Evolutionary conservation across 2,113 vertebrate genomes (phyloP).

Genomic region (Phyllostomus discolor): DNA sequence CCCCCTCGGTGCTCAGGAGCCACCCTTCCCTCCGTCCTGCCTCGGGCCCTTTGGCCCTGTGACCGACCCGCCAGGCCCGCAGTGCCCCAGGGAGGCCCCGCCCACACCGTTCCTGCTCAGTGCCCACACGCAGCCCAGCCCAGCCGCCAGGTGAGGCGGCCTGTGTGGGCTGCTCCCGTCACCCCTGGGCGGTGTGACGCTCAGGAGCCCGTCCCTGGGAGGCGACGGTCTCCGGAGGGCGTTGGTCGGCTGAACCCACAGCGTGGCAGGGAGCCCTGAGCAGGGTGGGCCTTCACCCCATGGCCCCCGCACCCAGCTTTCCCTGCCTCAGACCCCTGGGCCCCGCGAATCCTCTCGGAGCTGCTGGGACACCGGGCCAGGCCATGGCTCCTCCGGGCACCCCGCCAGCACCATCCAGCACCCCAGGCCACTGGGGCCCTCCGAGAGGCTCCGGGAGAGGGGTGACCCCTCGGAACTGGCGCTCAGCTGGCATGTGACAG

Average conservation of each 20-base stretch:
- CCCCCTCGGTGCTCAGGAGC: neutral
- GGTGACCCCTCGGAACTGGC: fast-evolving
- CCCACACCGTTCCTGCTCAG: neutral
- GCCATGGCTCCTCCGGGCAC: neutral
- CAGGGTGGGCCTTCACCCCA: fast-evolving
- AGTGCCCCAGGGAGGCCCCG: fast-evolving
- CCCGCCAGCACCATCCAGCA: fast-evolving
- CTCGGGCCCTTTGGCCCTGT: neutral
- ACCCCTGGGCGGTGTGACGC: fast-evolving
- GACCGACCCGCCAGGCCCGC: neutral
- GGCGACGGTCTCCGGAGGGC: too few relatives aligned
- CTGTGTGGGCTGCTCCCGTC: fast-evolving
- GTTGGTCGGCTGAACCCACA: neutral
- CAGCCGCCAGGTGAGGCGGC: fast-evolving
- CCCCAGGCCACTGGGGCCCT: neutral
- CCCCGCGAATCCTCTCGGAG: neutral
- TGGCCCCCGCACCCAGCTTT: fast-evolving
- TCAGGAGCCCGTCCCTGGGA: neutral
- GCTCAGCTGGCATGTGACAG: fast-evolving
- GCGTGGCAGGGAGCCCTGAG: too few relatives aligned
- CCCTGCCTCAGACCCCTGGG: neutral
- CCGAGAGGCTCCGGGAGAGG: fast-evolving
- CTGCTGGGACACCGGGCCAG: neutral
- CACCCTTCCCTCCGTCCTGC: fast-evolving
- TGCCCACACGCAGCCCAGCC: neutral